Base-by-base conservation (phyloP, 2,113 vertebrate species). In the Oreotrochilus melanogaster region DNA sequence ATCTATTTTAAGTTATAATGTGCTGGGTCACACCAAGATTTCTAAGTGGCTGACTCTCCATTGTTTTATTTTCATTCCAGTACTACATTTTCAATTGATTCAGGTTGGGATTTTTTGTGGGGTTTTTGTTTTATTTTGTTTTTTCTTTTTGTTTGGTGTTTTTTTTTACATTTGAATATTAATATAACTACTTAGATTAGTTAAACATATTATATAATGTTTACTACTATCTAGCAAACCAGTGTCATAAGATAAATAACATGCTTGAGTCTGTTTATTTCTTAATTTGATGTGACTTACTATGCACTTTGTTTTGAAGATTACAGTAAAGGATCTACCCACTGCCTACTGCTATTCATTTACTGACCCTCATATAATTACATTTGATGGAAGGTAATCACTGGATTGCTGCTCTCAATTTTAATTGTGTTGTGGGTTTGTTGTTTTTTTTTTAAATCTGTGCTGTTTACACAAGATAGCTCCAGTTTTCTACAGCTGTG, bases 331-430 rank as follows among this genome's bases (percentile, higher is more conserved):
- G 57, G 98, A 99, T 60, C 88, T 99, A 11, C 98, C 98, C 19
- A 96, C 98, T 76, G 98, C 98, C 8, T 98, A 98, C 90, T 99
- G 99, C 96, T 99, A 99, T 93, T 97, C 98, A 65, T 99, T 99
- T 97, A 99, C 98, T 45, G 99, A 99, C 82, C 99, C 99, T 86
- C 99, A 99, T 95, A 97, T 99, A 15, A 98, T 99, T 96, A 99
- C 98, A 15, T 99, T 99, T 97, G 99, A 99, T 97, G 99, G 98
- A 97, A 99, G 99, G 99, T 99, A 99, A 97, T 88, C 53, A 81
- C 19, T 79, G 88, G 17, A 50, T 73, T 91, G 14, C 33, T 93
- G 37, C 25, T 78, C 21, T 94, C 88, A 71, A 71, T n/a, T 64
- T 86, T 21, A 78, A 84, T 33, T 27, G 18, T 8, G 10, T 57